These are phyloP conservation scores for Lasioglossum villosulum DNA, from an alignment of 2,888 invertebrate genomes.

Conservation along the genomic window DNA sequence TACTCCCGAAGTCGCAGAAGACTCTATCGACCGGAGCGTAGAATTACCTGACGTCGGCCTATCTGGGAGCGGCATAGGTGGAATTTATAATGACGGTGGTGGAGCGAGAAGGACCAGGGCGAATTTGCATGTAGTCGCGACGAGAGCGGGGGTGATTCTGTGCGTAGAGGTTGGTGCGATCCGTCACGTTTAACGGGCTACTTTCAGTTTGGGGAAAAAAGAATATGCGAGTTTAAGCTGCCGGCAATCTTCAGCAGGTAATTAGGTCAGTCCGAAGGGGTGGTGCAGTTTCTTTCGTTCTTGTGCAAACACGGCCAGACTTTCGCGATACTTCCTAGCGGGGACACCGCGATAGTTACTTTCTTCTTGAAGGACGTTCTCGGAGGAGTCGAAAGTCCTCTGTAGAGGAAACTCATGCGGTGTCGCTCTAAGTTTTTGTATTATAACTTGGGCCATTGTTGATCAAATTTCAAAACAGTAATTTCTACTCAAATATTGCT, in stretches of 20 bases:
- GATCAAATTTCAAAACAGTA: neutral
- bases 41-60: constrained; percentile 70
- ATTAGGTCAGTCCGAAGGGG: constrained; percentile 51
- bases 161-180: constrained; percentile 47
- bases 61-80: constrained; percentile 58
- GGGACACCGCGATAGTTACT: constrained; percentile 18
- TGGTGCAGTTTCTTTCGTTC: constrained; percentile 20
- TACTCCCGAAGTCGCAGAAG: constrained; percentile 76
- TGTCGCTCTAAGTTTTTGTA: neutral
- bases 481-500: neutral
- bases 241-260: constrained; percentile 54
- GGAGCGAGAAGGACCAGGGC: neutral
- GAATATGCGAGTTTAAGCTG: constrained; percentile 37
- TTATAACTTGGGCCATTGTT: neutral
- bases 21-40: constrained; percentile 76
- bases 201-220: constrained; percentile 47
- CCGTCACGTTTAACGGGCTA: constrained; percentile 59
- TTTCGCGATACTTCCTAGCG: constrained; percentile 35
- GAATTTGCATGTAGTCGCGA: constrained; percentile 64
- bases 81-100: constrained; percentile 70
- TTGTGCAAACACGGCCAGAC: constrained; percentile 19
- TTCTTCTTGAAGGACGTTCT: constrained; percentile 5
- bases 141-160: constrained; percentile 8
- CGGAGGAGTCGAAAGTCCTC: neutral
- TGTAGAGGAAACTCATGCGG: neutral